Evolutionary conservation across 2,888 invertebrate species (phyloP).

Genomic region (Artemia sinica): DNA sequence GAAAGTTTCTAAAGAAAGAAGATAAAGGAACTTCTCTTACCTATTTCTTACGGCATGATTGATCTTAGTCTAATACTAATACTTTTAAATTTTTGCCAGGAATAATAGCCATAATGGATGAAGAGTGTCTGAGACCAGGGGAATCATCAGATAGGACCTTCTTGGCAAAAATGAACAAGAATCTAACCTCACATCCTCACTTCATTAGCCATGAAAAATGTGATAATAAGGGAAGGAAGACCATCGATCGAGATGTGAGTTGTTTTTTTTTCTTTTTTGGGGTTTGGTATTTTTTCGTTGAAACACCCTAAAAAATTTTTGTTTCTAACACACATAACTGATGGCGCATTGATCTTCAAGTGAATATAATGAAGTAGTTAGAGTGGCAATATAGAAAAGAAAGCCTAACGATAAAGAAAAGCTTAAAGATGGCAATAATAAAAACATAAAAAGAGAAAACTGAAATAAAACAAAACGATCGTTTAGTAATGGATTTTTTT

Average conservation of each 20-base stretch:
- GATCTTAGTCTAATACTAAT: too few relatives aligned
- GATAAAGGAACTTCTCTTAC: too few relatives aligned
- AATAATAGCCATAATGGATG: constrained; percentile 67
- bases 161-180: constrained; percentile 56
- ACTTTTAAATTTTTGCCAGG: constrained; percentile 34
- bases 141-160: constrained; percentile 66
- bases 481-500: too few relatives aligned
- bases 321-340: constrained; percentile 23
- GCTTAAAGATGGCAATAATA: too few relatives aligned
- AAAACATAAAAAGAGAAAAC: too few relatives aligned
- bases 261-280: constrained; percentile 9
- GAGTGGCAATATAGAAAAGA: too few relatives aligned
- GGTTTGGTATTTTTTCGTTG: constrained; percentile 1
- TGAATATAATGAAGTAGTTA: too few relatives aligned
- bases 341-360: constrained; percentile 15
- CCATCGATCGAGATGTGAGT: constrained; percentile 58
- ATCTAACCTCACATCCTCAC: constrained; percentile 56
- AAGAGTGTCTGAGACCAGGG: constrained; percentile 78
- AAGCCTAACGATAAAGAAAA: too few relatives aligned
- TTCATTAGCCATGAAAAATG: constrained; percentile 65
- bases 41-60: too few relatives aligned
- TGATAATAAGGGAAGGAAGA: constrained; percentile 56
- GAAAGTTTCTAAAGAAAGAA: too few relatives aligned
- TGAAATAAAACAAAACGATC: too few relatives aligned
- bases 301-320: background rate